A percentile compares a stretch with the other conserved stretches of the same genome.
Evolutionary conservation across 30 jellyfish, hydroid and myxozoan species (phyloP).

Genomic region (Hydra vulgaris): DNA sequence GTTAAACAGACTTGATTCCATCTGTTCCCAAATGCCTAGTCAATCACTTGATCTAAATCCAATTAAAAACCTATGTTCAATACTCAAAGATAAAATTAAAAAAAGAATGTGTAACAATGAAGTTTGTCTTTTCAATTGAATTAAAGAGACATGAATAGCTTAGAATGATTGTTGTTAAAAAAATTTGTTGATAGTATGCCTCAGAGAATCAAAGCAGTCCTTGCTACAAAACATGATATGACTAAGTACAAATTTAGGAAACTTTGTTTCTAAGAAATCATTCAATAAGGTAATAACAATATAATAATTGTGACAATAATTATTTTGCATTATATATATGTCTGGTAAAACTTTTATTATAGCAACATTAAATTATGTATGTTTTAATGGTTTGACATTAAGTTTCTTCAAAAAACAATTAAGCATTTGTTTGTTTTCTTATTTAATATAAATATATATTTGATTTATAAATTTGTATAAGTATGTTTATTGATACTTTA

Average conservation of each 20-base stretch:
- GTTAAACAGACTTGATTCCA: no score
- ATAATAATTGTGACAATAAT: not conserved
- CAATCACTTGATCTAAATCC: not conserved
- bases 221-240: not conserved
- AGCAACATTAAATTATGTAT: not conserved
- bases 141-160: not conserved
- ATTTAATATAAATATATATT: no score
- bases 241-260: not conserved
- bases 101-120: not conserved
- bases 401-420: no score
- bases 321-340: not conserved
- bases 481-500: no score
- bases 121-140: not conserved
- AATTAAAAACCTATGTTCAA: not conserved
- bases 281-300: not conserved
- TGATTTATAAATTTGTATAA: no score
- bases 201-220: not conserved
- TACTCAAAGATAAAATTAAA: not conserved
- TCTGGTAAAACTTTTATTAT: not conserved
- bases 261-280: not conserved
- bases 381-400: no score
- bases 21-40: no score
- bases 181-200: not conserved
- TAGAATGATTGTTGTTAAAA: not conserved
- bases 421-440: no score